Base-by-base conservation (phyloP, 2,888 invertebrate species). In the Aspidapion aeneum region DNA sequence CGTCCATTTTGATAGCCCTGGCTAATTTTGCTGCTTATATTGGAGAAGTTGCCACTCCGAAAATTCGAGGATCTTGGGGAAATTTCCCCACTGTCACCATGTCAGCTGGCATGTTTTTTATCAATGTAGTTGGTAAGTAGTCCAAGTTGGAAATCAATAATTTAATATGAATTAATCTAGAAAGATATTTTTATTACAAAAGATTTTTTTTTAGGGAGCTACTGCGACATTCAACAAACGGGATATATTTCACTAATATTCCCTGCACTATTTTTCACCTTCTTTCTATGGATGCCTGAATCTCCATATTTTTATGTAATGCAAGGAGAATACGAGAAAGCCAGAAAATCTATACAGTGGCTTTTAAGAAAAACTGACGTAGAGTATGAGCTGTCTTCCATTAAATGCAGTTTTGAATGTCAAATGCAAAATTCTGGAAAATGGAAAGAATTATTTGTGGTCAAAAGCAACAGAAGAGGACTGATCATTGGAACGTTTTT, bases 231-330 rank as follows among this genome's bases (percentile, higher is more conserved):
- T 78, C 73, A 75, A 67, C 78, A 77, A 22, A 79, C 86, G 68
- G 85, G 85, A 61, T 79, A 79, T 60, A 81, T 86, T 74, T 86
- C 85, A 73, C 78, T 85, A 69, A 74, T 83, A 67, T 79, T 87
- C 61, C 85, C 87, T 16, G 76, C 86, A 55, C 69, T 84, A 50
- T 85, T 86, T 71, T 76, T 87, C 22, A 58, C 85, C 18, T 78
- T 82, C 18, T 85, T 87, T 75, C 9, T 76, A 55, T 85, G 84
- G 73, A 80, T 88, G 73, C 89, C 89, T 16, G 90, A 90, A 79
- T 64, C 70, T 7, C 74, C 74, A 0, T 74, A 74, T 63, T 75
- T 64, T 60, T 68, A 66, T 17, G 21, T 73, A n/a, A 73, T 72
- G 71, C 72, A 73, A 21, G 69, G 68, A 5, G 61, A 65, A 21